Percentiles rank a stretch among this genome's conserved stretches.
Conservation (phyloP, 2,797 vertebrate genomes). For the Esox masquinongy region DNA sequence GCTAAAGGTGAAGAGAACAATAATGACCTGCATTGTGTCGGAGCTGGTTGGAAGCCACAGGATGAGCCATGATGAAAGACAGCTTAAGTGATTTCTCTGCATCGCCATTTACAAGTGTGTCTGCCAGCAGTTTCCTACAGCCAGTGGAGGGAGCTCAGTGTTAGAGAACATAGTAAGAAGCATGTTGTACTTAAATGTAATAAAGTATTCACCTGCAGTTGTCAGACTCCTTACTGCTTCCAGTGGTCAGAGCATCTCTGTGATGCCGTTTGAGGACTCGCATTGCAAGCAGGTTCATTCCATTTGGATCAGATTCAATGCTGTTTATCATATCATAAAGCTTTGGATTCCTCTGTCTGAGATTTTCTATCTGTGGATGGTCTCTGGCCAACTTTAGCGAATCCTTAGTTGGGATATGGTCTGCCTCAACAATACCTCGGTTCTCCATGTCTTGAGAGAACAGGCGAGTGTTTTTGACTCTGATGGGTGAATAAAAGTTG, state of each 20-base stretch:
- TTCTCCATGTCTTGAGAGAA: not conserved
- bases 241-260: conserved; percentile 5
- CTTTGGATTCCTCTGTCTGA: too few relatives aligned
- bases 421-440: not conserved
- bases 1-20: not conserved
- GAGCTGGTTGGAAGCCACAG: too few relatives aligned
- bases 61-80: too few relatives aligned
- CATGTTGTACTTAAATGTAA: too few relatives aligned
- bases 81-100: too few relatives aligned
- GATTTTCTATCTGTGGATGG: not conserved
- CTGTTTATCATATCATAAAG: too few relatives aligned
- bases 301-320: too few relatives aligned
- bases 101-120: conserved; percentile 8
- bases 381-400: conserved; percentile 12
- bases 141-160: too few relatives aligned
- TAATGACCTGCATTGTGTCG: not conserved
- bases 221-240: not conserved
- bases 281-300: too few relatives aligned
- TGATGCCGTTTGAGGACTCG: conserved; percentile 7
- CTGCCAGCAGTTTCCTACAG: conserved; percentile 10
- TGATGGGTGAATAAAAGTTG: conserved; percentile 10
- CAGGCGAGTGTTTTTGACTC: not conserved
- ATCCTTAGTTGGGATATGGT: conserved; percentile 26
- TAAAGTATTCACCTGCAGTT: not conserved
- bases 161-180: not conserved